phyloP scores from a whole-genome alignment of 2,888 invertebrate species.

The Hecatera dysodea region DNA sequence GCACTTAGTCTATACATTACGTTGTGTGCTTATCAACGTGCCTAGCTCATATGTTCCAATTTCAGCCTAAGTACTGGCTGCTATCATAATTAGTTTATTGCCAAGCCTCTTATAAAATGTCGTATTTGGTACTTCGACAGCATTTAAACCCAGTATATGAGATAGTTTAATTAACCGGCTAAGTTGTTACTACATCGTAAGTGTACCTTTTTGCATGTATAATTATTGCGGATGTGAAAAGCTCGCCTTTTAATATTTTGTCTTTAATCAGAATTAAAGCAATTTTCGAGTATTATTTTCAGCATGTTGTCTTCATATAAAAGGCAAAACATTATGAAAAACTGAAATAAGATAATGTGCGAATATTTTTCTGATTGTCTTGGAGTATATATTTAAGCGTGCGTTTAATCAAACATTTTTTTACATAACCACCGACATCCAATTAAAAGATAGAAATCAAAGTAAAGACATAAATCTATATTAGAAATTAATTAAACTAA shows the following conservation, averaged over 20 bases:
- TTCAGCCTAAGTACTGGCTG: slow-evolving; percentile 42
- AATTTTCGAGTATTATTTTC: background rate
- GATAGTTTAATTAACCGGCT: slow-evolving; percentile 45
- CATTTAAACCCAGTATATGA: slow-evolving; percentile 39
- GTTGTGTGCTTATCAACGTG: slow-evolving; percentile 28
- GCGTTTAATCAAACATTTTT: background rate
- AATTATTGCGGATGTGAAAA: slow-evolving; percentile 44
- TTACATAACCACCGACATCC: slow-evolving; percentile 1
- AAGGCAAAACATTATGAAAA: background rate
- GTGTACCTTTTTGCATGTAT: slow-evolving; percentile 35
- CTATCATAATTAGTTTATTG: slow-evolving; percentile 63
- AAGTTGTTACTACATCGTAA: slow-evolving; percentile 33
- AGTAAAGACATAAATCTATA: slow-evolving; percentile 13
- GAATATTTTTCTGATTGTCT: background rate
- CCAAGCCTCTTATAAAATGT: slow-evolving; percentile 54
- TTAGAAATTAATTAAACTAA: slow-evolving; percentile 17
- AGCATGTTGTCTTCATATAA: background rate
- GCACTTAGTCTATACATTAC: slow-evolving; percentile 24
- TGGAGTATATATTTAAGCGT: too few relatives aligned
- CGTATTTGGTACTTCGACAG: slow-evolving; percentile 41
- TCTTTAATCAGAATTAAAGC: slow-evolving; percentile 1
- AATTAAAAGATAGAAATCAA: slow-evolving; percentile 16
- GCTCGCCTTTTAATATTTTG: slow-evolving; percentile 4
- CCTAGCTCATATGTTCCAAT: slow-evolving; percentile 55
- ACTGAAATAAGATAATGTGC: background rate